Evolutionary conservation across 2,888 invertebrate species (phyloP).

Genomic region (Ichneumon xanthorius): DNA sequence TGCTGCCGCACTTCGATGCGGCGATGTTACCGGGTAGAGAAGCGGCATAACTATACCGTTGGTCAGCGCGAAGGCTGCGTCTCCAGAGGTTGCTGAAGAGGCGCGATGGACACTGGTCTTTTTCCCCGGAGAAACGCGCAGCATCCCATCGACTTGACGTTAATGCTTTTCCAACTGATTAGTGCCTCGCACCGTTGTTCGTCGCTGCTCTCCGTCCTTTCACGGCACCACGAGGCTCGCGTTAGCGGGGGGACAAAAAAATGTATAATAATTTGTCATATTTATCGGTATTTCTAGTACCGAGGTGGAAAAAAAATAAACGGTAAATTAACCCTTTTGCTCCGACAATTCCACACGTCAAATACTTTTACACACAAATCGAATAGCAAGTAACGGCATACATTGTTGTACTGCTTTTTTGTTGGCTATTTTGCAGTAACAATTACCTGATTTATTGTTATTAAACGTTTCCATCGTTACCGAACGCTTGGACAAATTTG

Average conservation of each 20-base stretch:
- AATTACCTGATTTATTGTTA: not conserved
- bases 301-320: not conserved
- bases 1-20: slow-evolving; percentile 36
- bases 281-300: not conserved
- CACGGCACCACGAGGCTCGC: not conserved
- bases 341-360: not conserved
- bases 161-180: not conserved
- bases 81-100: slow-evolving; percentile 6
- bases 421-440: not conserved
- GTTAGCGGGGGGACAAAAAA: not conserved
- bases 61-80: slow-evolving; percentile 17
- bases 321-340: not conserved
- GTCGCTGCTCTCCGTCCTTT: not conserved
- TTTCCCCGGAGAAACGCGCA: slow-evolving; percentile 5
- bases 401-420: not conserved
- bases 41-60: not conserved
- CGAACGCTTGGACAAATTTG: not conserved
- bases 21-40: slow-evolving; percentile 15
- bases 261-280: not conserved
- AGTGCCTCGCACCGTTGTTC: not conserved
- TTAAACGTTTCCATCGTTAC: not conserved
- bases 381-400: not conserved
- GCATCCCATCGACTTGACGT: not conserved
- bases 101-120: slow-evolving; percentile 15
- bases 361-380: not conserved